A percentile compares a stretch with the other conserved stretches of the same genome.
These are phyloP conservation scores for Protobothrops mucrosquamatus DNA, from an alignment of 2,113 vertebrate genomes.

Conservation along the genomic window DNA sequence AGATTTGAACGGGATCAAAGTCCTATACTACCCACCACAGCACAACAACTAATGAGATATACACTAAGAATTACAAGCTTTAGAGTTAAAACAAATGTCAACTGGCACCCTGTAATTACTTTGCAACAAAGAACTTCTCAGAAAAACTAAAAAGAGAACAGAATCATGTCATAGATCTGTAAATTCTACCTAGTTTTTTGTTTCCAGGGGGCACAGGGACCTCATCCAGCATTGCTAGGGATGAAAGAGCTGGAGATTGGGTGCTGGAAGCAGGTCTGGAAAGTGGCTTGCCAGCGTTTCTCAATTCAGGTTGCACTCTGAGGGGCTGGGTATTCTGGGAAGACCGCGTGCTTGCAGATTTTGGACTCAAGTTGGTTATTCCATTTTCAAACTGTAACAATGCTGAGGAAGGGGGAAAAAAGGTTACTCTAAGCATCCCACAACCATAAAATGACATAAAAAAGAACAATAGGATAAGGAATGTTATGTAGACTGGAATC, in stretches of 20 bases:
- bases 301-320: conserved; percentile 46
- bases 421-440: not conserved
- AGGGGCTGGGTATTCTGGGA: conserved; percentile 57
- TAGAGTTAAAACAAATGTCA: not conserved
- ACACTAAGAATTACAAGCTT: not conserved
- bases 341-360: conserved; percentile 61
- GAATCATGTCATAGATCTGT: not conserved
- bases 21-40: not conserved
- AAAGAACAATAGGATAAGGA: not conserved
- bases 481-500: not conserved
- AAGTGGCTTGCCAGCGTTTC: conserved; percentile 70
- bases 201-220: conserved; percentile 64
- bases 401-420: conserved; percentile 46
- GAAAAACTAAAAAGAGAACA: not conserved
- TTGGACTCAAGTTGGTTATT: conserved; percentile 67
- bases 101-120: conserved; percentile 6
- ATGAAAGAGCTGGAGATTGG: conserved; percentile 59
- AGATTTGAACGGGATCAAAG: not conserved
- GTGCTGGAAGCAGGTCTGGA: conserved; percentile 60
- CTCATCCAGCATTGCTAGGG: conserved; percentile 59
- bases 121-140: not conserved
- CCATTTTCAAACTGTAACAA: conserved; percentile 74
- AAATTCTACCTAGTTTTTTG: conserved; percentile 81
- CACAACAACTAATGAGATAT: not conserved
- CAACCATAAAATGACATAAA: not conserved